These are phyloP conservation scores for zebrafish (Danio rerio) DNA, from an alignment of 2,113 vertebrate genomes.

Conservation along the genomic window DNA sequence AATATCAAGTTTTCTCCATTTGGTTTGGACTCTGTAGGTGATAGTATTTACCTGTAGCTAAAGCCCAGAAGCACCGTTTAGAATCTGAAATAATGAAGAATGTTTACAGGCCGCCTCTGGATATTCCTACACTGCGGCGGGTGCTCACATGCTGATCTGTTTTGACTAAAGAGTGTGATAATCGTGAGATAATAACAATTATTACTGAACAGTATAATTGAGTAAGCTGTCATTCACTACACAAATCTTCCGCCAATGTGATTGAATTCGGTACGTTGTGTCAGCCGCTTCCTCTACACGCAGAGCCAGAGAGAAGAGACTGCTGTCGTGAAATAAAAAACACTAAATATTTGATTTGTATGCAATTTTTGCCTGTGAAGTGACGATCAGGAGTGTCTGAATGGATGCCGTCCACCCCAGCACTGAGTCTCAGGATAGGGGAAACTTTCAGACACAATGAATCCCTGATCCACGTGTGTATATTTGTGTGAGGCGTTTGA, in stretches of 20 bases:
- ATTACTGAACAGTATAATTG: background rate
- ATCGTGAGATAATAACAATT: constrained; percentile 28
- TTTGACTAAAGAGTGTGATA: constrained; percentile 14
- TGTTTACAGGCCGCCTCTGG: constrained; percentile 13
- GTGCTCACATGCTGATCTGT: constrained; percentile 13
- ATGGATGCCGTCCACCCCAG: constrained; percentile 24
- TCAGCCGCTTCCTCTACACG: constrained; percentile 18
- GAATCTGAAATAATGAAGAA: constrained; percentile 23
- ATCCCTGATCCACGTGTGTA: background rate
- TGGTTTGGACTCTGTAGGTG: background rate
- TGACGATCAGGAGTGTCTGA: constrained; percentile 8
- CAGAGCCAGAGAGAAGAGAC: constrained; percentile 9
- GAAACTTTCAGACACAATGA: constrained; percentile 3
- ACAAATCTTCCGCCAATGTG: constrained; percentile 43
- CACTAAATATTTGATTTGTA: constrained; percentile 49
- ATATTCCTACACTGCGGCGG: constrained; percentile 14
- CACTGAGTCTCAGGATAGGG: constrained; percentile 35
- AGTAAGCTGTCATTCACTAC: constrained; percentile 33
- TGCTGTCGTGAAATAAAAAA: constrained; percentile 22
- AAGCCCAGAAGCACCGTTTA: constrained; percentile 6
- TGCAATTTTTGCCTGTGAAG: constrained; percentile 24
- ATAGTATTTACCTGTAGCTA: constrained; percentile 8
- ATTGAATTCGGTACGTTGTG: constrained; percentile 49
- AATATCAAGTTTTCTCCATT: background rate
- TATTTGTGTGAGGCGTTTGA: constrained; percentile 65